Percentiles rank a stretch among this genome's conserved stretches.
phyloP scores from a whole-genome alignment of 2,113 vertebrate species.

The Cephalopholis sonnerati region DNA sequence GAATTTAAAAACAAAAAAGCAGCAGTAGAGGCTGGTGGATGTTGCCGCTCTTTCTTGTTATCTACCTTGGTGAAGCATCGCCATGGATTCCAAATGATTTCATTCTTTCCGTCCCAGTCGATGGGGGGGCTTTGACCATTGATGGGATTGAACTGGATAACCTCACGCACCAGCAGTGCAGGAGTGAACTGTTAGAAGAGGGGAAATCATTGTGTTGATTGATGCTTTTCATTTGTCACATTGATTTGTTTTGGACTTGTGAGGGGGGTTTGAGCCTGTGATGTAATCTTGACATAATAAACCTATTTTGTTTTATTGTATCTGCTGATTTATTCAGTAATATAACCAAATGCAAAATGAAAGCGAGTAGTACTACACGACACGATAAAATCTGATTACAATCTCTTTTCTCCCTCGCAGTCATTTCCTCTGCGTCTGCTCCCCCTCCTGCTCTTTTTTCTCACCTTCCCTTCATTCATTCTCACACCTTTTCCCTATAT shows the following conservation, averaged over 20 bases:
- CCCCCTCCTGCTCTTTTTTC: slow-evolving; percentile 4
- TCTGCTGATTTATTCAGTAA: slow-evolving; percentile 30
- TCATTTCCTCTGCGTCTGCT: slow-evolving; percentile 6
- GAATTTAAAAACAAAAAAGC: background rate
- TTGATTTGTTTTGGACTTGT: slow-evolving; percentile 62
- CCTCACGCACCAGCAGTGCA: slow-evolving; percentile 50
- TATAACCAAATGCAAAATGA: slow-evolving; percentile 16
- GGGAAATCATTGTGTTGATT: slow-evolving; percentile 59
- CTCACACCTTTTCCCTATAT: slow-evolving; percentile 24
- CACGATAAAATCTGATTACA: slow-evolving; percentile 4
- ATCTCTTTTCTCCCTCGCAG: background rate
- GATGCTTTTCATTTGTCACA: slow-evolving; percentile 70
- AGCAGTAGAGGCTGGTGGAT: slow-evolving; percentile 23
- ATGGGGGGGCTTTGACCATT: slow-evolving; percentile 39
- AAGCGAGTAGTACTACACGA: background rate
- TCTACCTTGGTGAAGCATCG: slow-evolving; percentile 34
- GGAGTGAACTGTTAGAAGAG: slow-evolving; percentile 49
- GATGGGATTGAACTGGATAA: slow-evolving; percentile 62
- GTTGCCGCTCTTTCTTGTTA: slow-evolving; percentile 34
- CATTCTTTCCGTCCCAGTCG: slow-evolving; percentile 35
- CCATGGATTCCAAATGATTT: slow-evolving; percentile 60
- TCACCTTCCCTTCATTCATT: slow-evolving; percentile 23
- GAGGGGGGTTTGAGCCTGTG: slow-evolving; percentile 20
- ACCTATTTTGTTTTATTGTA: slow-evolving; percentile 5
- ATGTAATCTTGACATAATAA: slow-evolving; percentile 44